Evolutionary conservation across 2,113 vertebrate species (phyloP), one percentile per base, ranked within the genome.

Genomic region (Tautogolabrus adspersus): DNA sequence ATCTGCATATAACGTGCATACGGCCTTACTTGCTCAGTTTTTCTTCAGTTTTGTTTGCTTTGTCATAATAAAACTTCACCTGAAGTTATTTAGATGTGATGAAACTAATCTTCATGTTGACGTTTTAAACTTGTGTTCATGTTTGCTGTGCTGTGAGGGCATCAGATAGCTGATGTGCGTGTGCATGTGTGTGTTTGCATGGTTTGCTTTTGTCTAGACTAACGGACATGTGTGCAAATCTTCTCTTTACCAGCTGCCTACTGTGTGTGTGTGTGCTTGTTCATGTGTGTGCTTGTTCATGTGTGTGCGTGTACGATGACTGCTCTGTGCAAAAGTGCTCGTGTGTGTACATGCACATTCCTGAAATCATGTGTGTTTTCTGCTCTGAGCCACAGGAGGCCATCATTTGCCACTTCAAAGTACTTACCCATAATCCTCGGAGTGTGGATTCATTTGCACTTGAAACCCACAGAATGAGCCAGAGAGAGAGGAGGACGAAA

Each of bases 381-480:
- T 61, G 69, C 58, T 18, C 22, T 0, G 22, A 82, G 60, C 87
- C 79, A 82, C 64, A 42, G 72, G 82, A 88, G 78, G 81, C 88
- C 79, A 74, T 86, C 77, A 74, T 85, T 85, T 81, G 81, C 77
- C 87, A 88, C 89, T 87, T 92, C 85, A 88, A 79, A 88, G 87
- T 85, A 46, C 68, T 87, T 87, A 73, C 61, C 76, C 68, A 85
- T 89, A 87, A 88, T 91, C 86, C 88, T 89, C 37, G 10, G 77
- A 87, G 84, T 86, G 88, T 72, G 74, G 72, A 85, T 86, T 88
- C 82, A 89, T 92, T 91, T 92, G 84, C 84, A 89, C 87, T 92
- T 90, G 80, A 90, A 90, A 85, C 67, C 68, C 52, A 57, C 30
- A 55, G 65, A 82, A 30, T 9, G 71, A 71, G 40, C 12, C 13